Evolutionary conservation across 2,113 vertebrate genomes (phyloP).

Genomic region (Mystacornis crossleyi): DNA sequence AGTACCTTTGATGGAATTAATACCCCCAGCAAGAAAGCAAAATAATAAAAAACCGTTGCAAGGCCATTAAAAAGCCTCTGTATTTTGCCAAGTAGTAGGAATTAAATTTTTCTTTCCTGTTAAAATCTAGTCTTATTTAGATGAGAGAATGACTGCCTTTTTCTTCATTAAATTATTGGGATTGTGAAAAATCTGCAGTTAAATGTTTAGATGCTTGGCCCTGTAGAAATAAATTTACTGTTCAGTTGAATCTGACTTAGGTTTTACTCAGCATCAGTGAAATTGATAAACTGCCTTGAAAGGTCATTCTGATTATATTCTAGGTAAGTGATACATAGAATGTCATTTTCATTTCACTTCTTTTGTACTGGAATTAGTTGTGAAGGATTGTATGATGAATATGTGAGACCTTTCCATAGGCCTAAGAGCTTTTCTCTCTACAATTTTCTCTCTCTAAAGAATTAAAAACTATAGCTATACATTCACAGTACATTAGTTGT

Average conservation of each 20-base stretch:
- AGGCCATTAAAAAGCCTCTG: neutral
- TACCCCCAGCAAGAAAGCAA: neutral
- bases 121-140: neutral
- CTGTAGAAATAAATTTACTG: neutral
- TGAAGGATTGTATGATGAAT: neutral
- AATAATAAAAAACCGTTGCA: rapidly evolving
- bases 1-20: neutral
- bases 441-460: neutral
- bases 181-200: neutral
- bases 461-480: neutral
- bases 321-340: neutral
- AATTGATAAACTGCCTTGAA: neutral
- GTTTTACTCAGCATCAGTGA: neutral
- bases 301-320: neutral
- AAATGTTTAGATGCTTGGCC: neutral
- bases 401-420: neutral
- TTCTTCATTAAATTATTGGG: neutral
- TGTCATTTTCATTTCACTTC: neutral
- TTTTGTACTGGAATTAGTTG: neutral
- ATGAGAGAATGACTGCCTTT: neutral
- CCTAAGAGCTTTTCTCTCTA: neutral
- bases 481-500: neutral
- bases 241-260: neutral
- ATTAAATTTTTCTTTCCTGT: neutral
- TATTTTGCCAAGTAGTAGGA: neutral